phyloP scores from a whole-genome alignment of 2,797 vertebrate genomes.

The Oreonectes daqikongensis region DNA sequence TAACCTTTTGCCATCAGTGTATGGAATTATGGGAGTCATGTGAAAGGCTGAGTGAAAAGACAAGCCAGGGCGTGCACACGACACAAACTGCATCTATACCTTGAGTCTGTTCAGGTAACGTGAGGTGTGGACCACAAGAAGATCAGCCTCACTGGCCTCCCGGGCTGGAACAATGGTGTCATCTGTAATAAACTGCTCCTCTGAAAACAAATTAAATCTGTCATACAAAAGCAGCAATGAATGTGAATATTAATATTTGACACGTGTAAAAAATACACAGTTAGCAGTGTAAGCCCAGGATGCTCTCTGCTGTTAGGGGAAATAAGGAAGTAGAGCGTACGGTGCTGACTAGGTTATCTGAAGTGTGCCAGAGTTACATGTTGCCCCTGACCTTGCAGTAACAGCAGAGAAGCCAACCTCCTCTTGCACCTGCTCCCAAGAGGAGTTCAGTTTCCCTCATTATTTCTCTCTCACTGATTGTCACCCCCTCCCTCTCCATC shows the following conservation, averaged over 20 bases:
- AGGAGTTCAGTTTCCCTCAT: constrained; percentile 61
- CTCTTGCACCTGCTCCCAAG: constrained; percentile 53
- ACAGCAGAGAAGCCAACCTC: constrained; percentile 47
- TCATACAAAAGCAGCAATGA: constrained; percentile 20
- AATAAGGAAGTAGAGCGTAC: constrained; percentile 26
- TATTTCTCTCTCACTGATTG: constrained; percentile 59
- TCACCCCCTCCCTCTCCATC: constrained; percentile 31
- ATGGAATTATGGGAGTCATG: constrained; percentile 29
- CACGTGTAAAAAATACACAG: constrained; percentile 10
- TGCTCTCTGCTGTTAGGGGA: constrained; percentile 51
- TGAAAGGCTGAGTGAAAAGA: constrained; percentile 16
- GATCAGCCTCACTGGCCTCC: constrained; percentile 91
- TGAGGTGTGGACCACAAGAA: constrained; percentile 90
- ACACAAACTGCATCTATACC: constrained; percentile 69
- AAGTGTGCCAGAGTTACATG: constrained; percentile 55
- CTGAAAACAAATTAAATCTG: constrained; percentile 66
- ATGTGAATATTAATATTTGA: constrained; percentile 23
- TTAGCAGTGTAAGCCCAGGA: constrained; percentile 9
- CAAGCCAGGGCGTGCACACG: not conserved
- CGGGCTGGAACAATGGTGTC: constrained; percentile 83
- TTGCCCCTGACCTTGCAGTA: constrained; percentile 57
- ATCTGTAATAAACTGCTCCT: constrained; percentile 89
- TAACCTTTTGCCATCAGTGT: constrained; percentile 55
- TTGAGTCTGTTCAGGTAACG: constrained; percentile 91
- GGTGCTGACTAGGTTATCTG: constrained; percentile 53